phyloP scores from a whole-genome alignment of 2,113 vertebrate genomes.

The Tringa solitaria region DNA sequence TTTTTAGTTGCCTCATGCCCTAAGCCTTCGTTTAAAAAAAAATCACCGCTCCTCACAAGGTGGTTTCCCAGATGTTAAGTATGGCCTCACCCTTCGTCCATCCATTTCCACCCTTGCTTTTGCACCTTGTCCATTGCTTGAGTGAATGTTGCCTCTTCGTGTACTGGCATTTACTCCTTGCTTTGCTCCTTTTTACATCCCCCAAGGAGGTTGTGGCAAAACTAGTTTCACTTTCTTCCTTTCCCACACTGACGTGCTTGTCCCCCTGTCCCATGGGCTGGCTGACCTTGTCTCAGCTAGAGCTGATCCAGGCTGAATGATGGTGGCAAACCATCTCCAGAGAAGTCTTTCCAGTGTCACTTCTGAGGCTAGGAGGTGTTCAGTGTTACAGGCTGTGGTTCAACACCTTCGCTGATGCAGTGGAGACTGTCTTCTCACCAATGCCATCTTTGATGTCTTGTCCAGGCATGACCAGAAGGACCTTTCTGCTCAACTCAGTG shows the following conservation, averaged over 20 bases:
- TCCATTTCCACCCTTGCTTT: neutral
- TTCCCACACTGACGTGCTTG: neutral
- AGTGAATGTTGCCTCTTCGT: neutral
- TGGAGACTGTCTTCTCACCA: neutral
- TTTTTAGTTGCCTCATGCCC: neutral
- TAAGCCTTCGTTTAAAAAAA: neutral
- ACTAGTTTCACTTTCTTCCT: neutral
- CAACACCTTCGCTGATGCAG: neutral
- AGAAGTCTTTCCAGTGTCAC: neutral
- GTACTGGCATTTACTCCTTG: neutral
- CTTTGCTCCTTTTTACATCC: neutral
- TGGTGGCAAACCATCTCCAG: neutral
- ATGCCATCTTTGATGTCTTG: neutral
- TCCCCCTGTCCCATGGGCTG: neutral
- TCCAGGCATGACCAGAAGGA: neutral
- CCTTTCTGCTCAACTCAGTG: neutral
- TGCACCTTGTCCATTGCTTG: neutral
- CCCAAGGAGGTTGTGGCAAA: neutral
- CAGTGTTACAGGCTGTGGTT: neutral
- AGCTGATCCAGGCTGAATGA: neutral
- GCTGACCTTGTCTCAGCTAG: neutral
- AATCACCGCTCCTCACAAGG: too few relatives aligned
- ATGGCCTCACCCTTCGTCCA: neutral
- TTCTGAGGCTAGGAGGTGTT: neutral
- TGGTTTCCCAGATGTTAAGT: neutral